These are phyloP conservation scores for Brachionus asplanchnoidis DNA, from an alignment of 1,140 invertebrate species.

Conservation along the genomic window DNA sequence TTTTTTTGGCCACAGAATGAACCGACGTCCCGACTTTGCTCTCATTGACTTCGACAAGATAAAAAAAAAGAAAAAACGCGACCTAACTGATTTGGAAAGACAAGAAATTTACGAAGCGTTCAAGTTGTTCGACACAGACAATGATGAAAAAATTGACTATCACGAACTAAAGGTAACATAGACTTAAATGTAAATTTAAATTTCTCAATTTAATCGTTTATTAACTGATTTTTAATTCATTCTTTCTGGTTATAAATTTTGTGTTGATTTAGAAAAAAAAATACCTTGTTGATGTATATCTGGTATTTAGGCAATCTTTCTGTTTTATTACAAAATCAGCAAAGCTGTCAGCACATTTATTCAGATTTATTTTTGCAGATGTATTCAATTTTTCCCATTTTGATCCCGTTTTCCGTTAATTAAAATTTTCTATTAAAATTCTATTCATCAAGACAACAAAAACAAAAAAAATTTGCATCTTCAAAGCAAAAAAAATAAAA, in stretches of 20 bases:
- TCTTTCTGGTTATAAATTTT: neutral
- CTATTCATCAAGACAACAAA: too few relatives aligned
- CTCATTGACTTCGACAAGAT: conserved; percentile 32
- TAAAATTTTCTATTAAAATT: neutral
- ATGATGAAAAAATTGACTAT: conserved; percentile 56
- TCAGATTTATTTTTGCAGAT: neutral
- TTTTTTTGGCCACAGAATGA: neutral
- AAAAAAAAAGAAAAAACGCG: conserved; percentile 50
- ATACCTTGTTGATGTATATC: neutral
- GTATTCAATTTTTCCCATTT: neutral
- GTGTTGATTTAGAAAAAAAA: neutral
- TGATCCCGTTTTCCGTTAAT: neutral
- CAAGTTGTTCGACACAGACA: conserved; percentile 58
- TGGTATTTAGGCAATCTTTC: neutral
- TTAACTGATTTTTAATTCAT: neutral
- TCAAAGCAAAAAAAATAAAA: neutral
- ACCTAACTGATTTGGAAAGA: conserved; percentile 56
- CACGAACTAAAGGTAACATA: conserved; percentile 55
- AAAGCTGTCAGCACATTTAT: neutral
- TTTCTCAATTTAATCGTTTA: too few relatives aligned
- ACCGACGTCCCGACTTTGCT: conserved; percentile 39
- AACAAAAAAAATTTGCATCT: neutral
- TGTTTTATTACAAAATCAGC: neutral
- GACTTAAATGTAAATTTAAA: neutral
- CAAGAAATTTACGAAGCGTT: conserved; percentile 57